Conservation (phyloP, 2,888 invertebrate species). For the Odontomyia ornata region DNA sequence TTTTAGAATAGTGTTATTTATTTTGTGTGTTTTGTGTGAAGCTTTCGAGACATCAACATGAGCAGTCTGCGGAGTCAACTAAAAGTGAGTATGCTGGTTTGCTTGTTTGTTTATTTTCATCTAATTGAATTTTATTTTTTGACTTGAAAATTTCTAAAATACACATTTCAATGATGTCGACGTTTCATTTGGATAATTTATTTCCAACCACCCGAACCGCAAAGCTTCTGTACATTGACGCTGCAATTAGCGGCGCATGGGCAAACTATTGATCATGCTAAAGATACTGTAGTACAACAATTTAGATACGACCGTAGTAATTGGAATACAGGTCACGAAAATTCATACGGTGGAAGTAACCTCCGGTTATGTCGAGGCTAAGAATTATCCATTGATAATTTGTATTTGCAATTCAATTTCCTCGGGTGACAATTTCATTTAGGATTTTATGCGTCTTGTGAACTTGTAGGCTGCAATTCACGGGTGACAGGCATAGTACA, state of each 20-base stretch:
- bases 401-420: slow-evolving; percentile 4
- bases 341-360: not conserved
- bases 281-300: not conserved
- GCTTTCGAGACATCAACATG: slow-evolving; percentile 53
- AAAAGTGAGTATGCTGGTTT: slow-evolving; percentile 57
- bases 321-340: slow-evolving; percentile 14
- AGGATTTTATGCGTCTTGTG: not conserved
- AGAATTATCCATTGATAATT: not conserved
- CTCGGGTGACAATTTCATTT: not conserved
- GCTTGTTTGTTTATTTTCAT: too few relatives aligned
- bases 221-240: too few relatives aligned
- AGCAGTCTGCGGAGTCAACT: slow-evolving; percentile 63
- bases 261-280: not conserved
- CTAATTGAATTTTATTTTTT: too few relatives aligned
- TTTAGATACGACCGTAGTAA: not conserved
- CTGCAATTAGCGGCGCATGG: too few relatives aligned
- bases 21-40: slow-evolving; percentile 41
- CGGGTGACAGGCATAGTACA: not conserved
- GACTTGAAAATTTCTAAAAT: too few relatives aligned
- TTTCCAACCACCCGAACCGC: too few relatives aligned
- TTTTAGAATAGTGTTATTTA: slow-evolving; percentile 4
- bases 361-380: not conserved
- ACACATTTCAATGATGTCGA: too few relatives aligned
- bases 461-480: not conserved
- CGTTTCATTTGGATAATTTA: too few relatives aligned